A percentile compares a stretch with the other conserved stretches of the same genome.
These are phyloP conservation scores for Nylanderia fulva DNA, from an alignment of 1,140 invertebrate species.

Conservation along the genomic window DNA sequence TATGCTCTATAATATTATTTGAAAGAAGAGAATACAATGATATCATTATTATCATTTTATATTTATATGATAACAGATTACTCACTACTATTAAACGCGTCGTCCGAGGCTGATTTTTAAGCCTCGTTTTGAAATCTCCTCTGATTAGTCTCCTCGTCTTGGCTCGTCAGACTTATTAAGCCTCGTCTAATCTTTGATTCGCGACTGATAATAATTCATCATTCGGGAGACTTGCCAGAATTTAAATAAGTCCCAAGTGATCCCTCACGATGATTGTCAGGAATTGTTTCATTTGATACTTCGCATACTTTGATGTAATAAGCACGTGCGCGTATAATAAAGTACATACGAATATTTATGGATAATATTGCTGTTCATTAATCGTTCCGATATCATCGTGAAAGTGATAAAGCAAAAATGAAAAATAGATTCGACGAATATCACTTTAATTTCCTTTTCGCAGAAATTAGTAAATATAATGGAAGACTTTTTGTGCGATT, in stretches of 20 bases:
- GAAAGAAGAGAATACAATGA: neutral
- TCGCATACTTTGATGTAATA: neutral
- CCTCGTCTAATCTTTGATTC: slow-evolving; percentile 3
- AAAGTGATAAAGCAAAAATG: neutral
- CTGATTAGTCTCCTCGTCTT: slow-evolving; percentile 19
- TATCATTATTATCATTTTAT: neutral
- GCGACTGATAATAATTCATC: slow-evolving; percentile 37
- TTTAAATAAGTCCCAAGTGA: neutral
- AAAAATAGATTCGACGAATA: neutral
- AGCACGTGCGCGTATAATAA: neutral
- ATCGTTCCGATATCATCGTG: neutral
- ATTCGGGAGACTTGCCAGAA: neutral
- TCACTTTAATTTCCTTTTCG: neutral
- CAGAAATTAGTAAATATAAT: neutral
- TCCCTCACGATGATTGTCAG: neutral
- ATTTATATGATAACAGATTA: slow-evolving; percentile 24
- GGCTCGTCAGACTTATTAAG: slow-evolving; percentile 6
- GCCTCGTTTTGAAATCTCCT: slow-evolving; percentile 37
- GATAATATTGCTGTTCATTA: neutral
- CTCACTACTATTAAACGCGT: slow-evolving; percentile 69
- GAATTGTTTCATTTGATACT: neutral
- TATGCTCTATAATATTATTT: too few relatives aligned
- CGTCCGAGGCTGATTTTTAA: slow-evolving; percentile 64
- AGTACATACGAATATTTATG: neutral
- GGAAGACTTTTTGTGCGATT: slow-evolving; percentile 21